Percentiles rank a stretch among this genome's conserved stretches.
Conservation (phyloP, 1,140 invertebrate species). For the Uloborus diversus region DNA sequence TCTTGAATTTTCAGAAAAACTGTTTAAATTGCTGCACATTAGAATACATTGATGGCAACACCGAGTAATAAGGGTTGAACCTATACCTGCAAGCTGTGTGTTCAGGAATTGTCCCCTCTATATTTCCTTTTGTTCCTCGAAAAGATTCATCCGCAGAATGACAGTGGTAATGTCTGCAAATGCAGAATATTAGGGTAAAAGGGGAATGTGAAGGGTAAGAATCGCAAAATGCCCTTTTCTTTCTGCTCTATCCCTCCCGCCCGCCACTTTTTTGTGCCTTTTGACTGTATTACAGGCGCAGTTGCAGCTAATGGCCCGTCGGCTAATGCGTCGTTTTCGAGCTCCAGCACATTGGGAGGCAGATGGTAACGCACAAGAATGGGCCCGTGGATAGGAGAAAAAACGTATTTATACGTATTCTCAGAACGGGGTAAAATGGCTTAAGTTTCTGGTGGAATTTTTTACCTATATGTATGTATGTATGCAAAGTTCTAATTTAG, state of each 20-base stretch:
- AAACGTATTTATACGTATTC: too few species aligned
- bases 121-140: too few species aligned
- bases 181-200: constrained; percentile 12
- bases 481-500: too few species aligned
- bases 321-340: constrained; percentile 36
- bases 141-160: constrained; percentile 37
- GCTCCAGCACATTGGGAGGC: constrained; percentile 21
- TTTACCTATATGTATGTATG: too few species aligned
- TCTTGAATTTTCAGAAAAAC: too few species aligned
- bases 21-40: too few species aligned
- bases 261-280: too few species aligned
- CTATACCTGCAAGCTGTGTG: background rate
- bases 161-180: constrained; percentile 53
- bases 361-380: constrained; percentile 51
- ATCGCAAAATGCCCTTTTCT: constrained; percentile 34
- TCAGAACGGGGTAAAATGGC: too few species aligned
- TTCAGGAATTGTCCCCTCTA: background rate
- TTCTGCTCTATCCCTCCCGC: too few species aligned
- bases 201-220: background rate
- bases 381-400: background rate
- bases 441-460: too few species aligned
- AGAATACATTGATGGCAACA: too few species aligned
- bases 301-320: constrained; percentile 48
- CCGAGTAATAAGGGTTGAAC: too few species aligned
- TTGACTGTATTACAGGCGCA: constrained; percentile 54